These are phyloP conservation scores for Tenthredo scrophulariae DNA, from an alignment of 2,888 invertebrate genomes.

Conservation along the genomic window DNA sequence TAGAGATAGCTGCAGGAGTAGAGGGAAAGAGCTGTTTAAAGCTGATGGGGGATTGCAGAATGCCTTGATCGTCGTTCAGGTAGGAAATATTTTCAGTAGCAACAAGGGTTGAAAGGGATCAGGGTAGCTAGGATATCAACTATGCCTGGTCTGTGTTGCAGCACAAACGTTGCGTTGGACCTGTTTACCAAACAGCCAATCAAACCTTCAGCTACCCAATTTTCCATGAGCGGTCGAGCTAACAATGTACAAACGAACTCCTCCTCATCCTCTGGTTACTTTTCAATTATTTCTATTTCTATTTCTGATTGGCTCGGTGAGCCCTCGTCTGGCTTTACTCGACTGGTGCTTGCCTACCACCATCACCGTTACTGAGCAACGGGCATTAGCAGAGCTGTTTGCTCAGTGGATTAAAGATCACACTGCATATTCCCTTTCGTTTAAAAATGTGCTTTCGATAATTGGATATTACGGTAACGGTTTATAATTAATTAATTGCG, in stretches of 20 bases:
- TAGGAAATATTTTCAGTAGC: conserved; percentile 58
- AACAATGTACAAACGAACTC: conserved; percentile 63
- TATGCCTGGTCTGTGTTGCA: conserved; percentile 61
- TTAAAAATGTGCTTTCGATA: background rate
- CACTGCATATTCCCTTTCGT: background rate
- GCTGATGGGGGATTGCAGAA: conserved; percentile 18
- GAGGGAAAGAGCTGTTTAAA: conserved; percentile 9
- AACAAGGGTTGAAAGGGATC: conserved; percentile 58
- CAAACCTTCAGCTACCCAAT: conserved; percentile 69
- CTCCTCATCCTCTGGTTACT: conserved; percentile 22
- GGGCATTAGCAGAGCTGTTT: background rate
- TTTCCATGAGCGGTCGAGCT: conserved; percentile 66
- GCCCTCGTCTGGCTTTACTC: background rate
- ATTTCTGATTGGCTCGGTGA: background rate
- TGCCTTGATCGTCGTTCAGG: background rate
- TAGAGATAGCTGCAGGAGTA: background rate
- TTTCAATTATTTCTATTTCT: conserved; percentile 49
- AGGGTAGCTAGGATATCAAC: conserved; percentile 56
- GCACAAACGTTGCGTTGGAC: conserved; percentile 60
- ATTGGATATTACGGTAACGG: background rate
- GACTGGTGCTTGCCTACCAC: background rate
- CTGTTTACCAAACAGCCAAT: conserved; percentile 70
- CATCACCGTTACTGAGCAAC: background rate
- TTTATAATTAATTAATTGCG: background rate
- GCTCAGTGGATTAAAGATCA: background rate